Conservation (phyloP, 2,113 vertebrate genomes). For the Rhegmatorhina hoffmannsi region DNA sequence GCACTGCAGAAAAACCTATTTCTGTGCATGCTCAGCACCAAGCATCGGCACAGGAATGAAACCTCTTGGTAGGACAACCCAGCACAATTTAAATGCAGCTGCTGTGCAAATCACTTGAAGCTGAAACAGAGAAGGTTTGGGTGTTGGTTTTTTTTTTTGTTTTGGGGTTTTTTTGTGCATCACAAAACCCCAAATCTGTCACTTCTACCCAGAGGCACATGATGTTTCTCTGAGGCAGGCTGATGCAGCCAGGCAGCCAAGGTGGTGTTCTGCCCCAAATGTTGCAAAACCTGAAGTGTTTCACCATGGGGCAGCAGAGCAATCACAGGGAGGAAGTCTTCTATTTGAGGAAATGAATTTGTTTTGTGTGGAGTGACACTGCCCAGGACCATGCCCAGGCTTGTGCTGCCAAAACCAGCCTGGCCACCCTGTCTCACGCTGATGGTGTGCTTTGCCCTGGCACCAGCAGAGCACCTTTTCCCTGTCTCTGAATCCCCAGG, state of each 20-base stretch:
- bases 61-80: background rate
- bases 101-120: background rate
- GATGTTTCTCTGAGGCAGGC: fast-evolving
- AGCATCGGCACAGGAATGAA: background rate
- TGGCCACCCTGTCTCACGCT: fast-evolving
- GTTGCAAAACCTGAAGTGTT: background rate
- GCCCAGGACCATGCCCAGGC: fast-evolving
- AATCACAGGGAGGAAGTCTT: background rate
- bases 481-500: fast-evolving
- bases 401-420: background rate
- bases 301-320: fast-evolving
- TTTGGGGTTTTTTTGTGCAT: background rate
- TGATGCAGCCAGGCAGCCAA: no score
- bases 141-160: background rate
- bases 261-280: background rate
- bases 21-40: fast-evolving
- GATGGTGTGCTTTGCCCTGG: background rate
- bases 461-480: fast-evolving
- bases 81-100: background rate
- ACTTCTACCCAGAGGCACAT: fast-evolving
- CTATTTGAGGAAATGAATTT: background rate
- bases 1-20: background rate
- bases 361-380: no score
- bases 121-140: background rate
- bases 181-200: background rate